These are phyloP conservation scores for Decapterus maruadsi DNA, from an alignment of 2,797 vertebrate species.

Conservation along the genomic window DNA sequence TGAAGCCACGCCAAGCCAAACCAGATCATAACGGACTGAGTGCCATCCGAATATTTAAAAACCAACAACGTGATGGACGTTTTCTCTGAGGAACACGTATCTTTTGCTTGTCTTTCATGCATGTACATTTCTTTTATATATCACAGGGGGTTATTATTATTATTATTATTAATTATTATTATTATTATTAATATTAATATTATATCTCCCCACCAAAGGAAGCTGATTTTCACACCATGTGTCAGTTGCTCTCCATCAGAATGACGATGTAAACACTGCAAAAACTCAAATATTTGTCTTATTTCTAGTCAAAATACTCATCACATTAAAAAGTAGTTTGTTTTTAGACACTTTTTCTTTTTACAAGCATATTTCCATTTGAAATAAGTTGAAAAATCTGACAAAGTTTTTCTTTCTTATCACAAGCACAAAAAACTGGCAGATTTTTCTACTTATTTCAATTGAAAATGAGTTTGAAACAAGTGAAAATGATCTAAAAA, in stretches of 20 bases:
- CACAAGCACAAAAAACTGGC: too few relatives aligned
- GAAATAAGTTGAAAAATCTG: too few relatives aligned
- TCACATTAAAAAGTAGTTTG: too few relatives aligned
- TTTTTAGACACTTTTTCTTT: too few relatives aligned
- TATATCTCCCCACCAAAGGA: slow-evolving; percentile 29
- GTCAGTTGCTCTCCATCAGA: slow-evolving; percentile 38
- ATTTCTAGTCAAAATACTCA: too few relatives aligned
- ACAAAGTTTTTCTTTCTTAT: too few relatives aligned
- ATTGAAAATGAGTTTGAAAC: too few relatives aligned
- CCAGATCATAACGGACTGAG: slow-evolving; percentile 41
- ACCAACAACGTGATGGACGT: slow-evolving; percentile 46
- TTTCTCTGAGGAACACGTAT: slow-evolving; percentile 69
- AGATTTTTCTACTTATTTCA: too few relatives aligned
- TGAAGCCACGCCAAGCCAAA: slow-evolving; percentile 22
- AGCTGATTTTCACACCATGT: slow-evolving; percentile 37
- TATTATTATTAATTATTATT: too few relatives aligned
- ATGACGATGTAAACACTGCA: slow-evolving; percentile 21
- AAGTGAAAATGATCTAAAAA: too few relatives aligned
- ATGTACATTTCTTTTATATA: slow-evolving; percentile 77
- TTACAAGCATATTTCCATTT: too few relatives aligned
- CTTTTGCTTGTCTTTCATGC: slow-evolving; percentile 82
- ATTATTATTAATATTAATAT: background rate
- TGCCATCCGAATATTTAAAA: slow-evolving; percentile 43
- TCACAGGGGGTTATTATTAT: slow-evolving; percentile 15
- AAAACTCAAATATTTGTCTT: too few relatives aligned